These are phyloP conservation scores for Gymnogyps californianus DNA, from an alignment of 2,113 vertebrate genomes.

Conservation along the genomic window DNA sequence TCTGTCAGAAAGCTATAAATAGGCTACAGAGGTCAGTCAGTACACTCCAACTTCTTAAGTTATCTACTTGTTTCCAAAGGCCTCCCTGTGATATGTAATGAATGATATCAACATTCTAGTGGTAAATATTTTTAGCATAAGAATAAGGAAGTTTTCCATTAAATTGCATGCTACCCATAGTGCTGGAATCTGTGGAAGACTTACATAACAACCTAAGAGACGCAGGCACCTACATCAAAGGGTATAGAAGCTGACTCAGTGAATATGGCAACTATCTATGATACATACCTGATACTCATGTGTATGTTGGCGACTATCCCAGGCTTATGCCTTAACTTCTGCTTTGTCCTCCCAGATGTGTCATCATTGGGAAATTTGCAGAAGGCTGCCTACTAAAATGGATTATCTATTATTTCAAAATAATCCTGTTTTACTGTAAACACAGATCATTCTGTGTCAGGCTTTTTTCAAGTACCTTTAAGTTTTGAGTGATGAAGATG, in stretches of 20 bases:
- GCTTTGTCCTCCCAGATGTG: constrained; percentile 23
- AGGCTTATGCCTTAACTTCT: background rate
- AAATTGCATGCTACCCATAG: background rate
- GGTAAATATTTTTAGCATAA: background rate
- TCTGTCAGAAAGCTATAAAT: background rate
- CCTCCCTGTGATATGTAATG: background rate
- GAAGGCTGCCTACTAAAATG: background rate
- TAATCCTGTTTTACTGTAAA: background rate
- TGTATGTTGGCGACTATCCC: background rate
- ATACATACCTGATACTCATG: background rate
- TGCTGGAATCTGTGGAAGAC: background rate
- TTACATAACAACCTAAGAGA: background rate
- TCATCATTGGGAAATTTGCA: background rate
- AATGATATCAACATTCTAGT: background rate
- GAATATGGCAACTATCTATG: background rate
- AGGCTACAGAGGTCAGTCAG: background rate
- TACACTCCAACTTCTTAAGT: background rate
- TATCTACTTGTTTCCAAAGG: background rate
- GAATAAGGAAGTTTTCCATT: background rate
- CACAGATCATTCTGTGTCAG: background rate
- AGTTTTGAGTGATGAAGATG: background rate
- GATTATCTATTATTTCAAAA: background rate
- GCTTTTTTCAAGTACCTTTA: background rate
- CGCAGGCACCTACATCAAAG: background rate
- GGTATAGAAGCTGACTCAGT: background rate